Base-by-base conservation (phyloP, 2,888 invertebrate genomes). In the Oxytorus armatus region DNA sequence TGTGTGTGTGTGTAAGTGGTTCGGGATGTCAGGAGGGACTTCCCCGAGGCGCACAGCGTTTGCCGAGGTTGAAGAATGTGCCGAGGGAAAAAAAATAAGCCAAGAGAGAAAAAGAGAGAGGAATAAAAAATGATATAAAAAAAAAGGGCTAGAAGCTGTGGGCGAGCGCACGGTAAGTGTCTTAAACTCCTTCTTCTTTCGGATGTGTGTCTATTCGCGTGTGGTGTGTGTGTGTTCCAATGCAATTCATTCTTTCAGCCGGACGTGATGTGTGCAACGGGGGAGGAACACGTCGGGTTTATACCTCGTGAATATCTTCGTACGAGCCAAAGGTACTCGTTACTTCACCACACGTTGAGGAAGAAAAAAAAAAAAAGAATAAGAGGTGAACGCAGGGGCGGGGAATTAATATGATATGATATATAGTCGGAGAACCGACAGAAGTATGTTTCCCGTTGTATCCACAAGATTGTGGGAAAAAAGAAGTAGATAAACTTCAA, bases 401-500 rank as follows among this genome's bases (percentile, higher is more conserved):
- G 14, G 44, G 70, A 42, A 77, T 81, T 82, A 79, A 82, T 77
- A 72, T 39, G 75, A 77, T 70, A 78, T 65, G 73, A 39, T 47
- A 47, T 16, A 8, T 47, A 18, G 5, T 5, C 7, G 18, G 18
- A 47, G 18, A 47, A 47, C 66, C 47, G 53, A 44, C 68, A 8
- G 8, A 42, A 39, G 25, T 59, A 3, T 29, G 14, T 8, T 16
- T 59, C 14, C 14, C 29, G 42, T 42, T 42, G 29, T 36, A 25
- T n/a, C n/a, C n/a, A 33, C 29, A 25, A 47, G 65, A 77, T 63
- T 70, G 63, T 77, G 42, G 42, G 23, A 21, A 11, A 51, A 53
- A 47, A 47, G 16, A 53, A 53, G 1, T 11, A 55, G n/a, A 16
- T 14, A 55, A 55, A n/a, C 16, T 33, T 4, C 16, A 55, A 33